Conservation (phyloP, 2,113 vertebrate genomes). For the Onychorhynchus coronatus region DNA sequence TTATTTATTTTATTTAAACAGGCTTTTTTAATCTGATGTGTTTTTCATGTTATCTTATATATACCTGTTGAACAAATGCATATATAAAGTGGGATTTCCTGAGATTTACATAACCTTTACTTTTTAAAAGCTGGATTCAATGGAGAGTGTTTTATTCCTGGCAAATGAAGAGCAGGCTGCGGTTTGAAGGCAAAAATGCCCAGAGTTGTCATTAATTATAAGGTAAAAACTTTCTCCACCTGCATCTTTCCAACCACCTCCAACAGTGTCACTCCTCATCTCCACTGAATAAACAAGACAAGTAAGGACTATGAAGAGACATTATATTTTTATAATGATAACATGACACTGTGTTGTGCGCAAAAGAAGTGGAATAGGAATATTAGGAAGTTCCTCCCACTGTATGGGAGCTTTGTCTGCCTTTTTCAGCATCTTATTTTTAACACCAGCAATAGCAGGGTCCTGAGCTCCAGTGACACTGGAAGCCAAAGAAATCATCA, state of each 20-base stretch:
- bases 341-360: rapidly evolving
- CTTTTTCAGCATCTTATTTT: background rate
- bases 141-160: background rate
- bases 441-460: background rate
- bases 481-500: background rate
- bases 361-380: background rate
- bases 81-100: conserved; percentile 27
- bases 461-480: background rate
- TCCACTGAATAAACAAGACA: background rate
- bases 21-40: background rate
- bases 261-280: background rate
- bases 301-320: rapidly evolving
- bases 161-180: background rate
- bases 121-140: background rate
- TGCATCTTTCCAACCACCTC: background rate
- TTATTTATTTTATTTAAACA: background rate
- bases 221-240: background rate
- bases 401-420: background rate
- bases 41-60: background rate
- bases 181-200: background rate
- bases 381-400: background rate
- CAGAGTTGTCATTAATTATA: background rate
- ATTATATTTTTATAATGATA: background rate
- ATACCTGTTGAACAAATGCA: conserved; percentile 22
- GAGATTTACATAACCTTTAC: conserved; percentile 27